Evolutionary conservation across 2,797 vertebrate species (phyloP), one percentile per base, ranked within the genome.

Genomic region (Phrynocephalus forsythii): DNA sequence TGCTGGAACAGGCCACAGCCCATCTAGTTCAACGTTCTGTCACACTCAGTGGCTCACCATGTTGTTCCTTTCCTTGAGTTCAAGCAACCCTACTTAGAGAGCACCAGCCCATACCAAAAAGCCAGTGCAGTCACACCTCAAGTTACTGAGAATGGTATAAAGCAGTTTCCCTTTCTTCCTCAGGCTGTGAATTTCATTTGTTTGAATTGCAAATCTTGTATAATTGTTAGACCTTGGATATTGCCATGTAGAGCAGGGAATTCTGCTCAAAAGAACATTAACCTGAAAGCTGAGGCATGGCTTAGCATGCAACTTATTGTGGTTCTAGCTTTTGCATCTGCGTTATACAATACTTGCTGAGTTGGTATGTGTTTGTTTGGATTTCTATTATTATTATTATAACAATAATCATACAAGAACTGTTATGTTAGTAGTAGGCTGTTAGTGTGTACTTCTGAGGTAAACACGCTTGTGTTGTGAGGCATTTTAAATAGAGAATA

Each of bases 111-210:
- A 52, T 52, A 52, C 52, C 52, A 52, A 52, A 52, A 52, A 52
- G 52, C 52, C 52, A 52, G 52, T 52, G 52, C 52, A 52, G 24
- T 67, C 24, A 67, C 24, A 67, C 10, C 24, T 67, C 66, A 67
- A 26, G 0, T 0, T 15, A 1, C 2, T 10, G n/a, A 0, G 73
- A 89, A 44, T 11, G 48, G n/a, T 48, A 20, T 1, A 28, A 67
- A n/a, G 38, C 73, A 52, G 22, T 67, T 24, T 11, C 1, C 28
- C 20, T 33, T n/a, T 10, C 5, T n/a, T 5, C 33, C 28, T 5
- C 24, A 6, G 1, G 24, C 24, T 30, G 52, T 66, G 3, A 71
- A 1, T 16, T 48, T 86, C 9, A 13, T 73, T 26, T 20, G 48
- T 44, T 72, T 33, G 20, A 6, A 50, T 30, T 79, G 20, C 8